Conservation (phyloP, 2,888 invertebrate genomes). For the Erebia aethiops region DNA sequence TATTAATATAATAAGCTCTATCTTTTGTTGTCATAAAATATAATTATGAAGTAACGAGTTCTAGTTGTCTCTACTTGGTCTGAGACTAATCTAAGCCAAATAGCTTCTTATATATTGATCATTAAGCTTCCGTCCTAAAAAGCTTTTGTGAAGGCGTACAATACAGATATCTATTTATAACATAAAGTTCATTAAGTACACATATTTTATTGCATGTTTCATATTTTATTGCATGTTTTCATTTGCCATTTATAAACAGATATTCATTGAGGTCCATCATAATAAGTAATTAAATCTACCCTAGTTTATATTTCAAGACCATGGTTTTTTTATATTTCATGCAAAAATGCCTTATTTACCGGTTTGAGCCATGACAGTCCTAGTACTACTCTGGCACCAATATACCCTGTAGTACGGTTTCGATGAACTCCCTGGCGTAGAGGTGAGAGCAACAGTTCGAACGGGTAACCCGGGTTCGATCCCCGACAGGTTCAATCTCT, state of each 20-base stretch:
- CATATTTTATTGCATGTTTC: not conserved
- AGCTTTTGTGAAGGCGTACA: not conserved
- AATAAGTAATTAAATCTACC: not conserved
- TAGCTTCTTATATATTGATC: not conserved
- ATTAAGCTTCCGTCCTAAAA: conserved; percentile 6
- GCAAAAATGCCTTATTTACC: not conserved
- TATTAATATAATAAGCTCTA: too few species aligned
- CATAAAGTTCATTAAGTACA: not conserved
- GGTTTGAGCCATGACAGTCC: not conserved
- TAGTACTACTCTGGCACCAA: too few species aligned
- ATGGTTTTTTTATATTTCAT: not conserved
- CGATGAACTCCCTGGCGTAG: too few species aligned
- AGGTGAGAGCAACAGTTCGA: too few species aligned
- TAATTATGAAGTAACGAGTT: not conserved
- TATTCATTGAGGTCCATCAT: not conserved
- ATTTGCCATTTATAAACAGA: not conserved
- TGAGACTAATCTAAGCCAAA: not conserved
- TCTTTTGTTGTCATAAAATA: not conserved
- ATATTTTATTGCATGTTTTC: not conserved
- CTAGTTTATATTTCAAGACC: not conserved
- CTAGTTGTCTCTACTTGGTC: not conserved
- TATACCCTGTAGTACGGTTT: too few species aligned
- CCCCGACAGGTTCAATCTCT: too few species aligned
- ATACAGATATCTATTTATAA: not conserved
- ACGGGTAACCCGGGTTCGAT: too few species aligned